Evolutionary conservation across 2,888 invertebrate species (phyloP).

Genomic region (Lathronympha strigana): DNA sequence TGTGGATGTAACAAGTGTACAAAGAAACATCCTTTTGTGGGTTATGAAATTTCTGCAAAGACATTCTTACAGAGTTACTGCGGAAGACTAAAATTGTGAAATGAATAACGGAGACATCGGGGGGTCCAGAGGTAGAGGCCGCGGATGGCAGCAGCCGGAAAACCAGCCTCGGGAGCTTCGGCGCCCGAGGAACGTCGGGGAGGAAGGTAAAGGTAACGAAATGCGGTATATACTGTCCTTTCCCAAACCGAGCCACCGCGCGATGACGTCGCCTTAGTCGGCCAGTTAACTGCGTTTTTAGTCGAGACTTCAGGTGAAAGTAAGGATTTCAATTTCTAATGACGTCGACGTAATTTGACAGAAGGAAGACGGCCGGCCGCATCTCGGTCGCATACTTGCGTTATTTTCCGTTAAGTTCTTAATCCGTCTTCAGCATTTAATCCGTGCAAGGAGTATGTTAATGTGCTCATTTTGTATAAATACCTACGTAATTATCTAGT

Average conservation of each 20-base stretch:
- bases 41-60: slow-evolving; percentile 70
- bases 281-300: slow-evolving; percentile 63
- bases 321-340: slow-evolving; percentile 77
- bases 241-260: slow-evolving; percentile 53
- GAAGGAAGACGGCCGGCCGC: slow-evolving; percentile 59
- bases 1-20: slow-evolving; percentile 35
- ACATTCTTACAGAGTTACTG: slow-evolving; percentile 53
- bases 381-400: slow-evolving; percentile 53
- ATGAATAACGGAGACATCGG: slow-evolving; percentile 83
- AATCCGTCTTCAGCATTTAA: slow-evolving; percentile 12
- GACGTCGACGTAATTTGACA: slow-evolving; percentile 73
- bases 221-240: slow-evolving; percentile 51
- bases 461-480: slow-evolving; percentile 25
- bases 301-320: slow-evolving; percentile 77
- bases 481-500: slow-evolving; percentile 38
- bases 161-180: slow-evolving; percentile 78
- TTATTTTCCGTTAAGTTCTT: slow-evolving; percentile 26
- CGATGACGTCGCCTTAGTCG: slow-evolving; percentile 65
- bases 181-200: slow-evolving; percentile 67
- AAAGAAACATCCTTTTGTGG: slow-evolving; percentile 48
- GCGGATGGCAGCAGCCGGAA: slow-evolving; percentile 78
- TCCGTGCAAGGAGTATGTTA: slow-evolving; percentile 16
- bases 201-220: slow-evolving; percentile 69
- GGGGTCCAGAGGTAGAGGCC: slow-evolving; percentile 79
- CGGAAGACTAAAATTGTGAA: slow-evolving; percentile 59